These are phyloP conservation scores for Anas acuta DNA, from an alignment of 2,797 vertebrate genomes.

Conservation along the genomic window DNA sequence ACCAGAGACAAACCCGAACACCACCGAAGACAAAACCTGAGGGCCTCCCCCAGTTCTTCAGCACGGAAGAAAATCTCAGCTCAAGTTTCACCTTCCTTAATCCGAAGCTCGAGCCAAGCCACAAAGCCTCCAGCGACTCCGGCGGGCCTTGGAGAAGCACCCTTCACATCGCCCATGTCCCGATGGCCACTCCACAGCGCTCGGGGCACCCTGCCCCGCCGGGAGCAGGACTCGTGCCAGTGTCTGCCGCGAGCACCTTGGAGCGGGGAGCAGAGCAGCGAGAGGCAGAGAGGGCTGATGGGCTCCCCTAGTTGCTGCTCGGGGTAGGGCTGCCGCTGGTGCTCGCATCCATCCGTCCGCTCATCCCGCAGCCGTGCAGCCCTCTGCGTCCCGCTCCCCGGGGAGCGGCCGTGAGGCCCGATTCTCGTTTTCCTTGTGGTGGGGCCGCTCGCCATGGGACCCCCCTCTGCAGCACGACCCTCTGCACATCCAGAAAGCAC, in stretches of 20 bases:
- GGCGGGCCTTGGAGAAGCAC: neutral
- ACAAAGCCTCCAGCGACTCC: neutral
- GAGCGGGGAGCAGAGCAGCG: neutral
- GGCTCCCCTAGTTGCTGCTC: neutral
- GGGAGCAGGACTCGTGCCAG: neutral
- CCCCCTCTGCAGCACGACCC: neutral
- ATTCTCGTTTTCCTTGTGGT: too few relatives aligned
- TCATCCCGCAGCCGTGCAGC: neutral
- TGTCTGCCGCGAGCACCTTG: neutral
- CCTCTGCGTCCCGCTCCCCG: accelerated
- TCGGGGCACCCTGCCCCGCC: neutral
- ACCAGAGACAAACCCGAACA: too few relatives aligned
- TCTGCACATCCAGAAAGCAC: neutral
- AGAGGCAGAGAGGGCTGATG: neutral
- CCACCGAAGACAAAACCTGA: neutral
- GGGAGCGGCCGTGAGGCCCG: neutral
- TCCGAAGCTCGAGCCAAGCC: neutral
- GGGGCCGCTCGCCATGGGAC: neutral
- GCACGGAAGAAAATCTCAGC: neutral
- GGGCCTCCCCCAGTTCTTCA: neutral
- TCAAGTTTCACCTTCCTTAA: neutral
- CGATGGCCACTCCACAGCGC: accelerated
- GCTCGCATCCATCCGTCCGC: neutral
- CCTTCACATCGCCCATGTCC: neutral
- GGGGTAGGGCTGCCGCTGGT: neutral